These are phyloP conservation scores for Dioctria rufipes DNA, from an alignment of 2,888 invertebrate genomes.

Conservation along the genomic window DNA sequence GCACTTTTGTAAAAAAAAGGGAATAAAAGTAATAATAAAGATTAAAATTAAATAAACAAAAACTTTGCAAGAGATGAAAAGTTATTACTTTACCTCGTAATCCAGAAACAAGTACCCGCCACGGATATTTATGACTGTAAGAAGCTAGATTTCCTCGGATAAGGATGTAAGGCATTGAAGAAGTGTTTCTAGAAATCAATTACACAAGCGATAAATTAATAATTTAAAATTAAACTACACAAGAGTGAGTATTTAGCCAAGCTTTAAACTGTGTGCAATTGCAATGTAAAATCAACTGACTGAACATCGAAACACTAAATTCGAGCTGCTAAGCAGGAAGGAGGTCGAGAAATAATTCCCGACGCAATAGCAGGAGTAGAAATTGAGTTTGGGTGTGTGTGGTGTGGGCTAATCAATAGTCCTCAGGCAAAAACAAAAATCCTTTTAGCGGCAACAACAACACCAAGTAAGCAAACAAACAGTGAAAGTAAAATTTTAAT, in stretches of 20 bases:
- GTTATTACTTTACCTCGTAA: constrained; percentile 79
- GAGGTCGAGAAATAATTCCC: not conserved
- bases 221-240: constrained; percentile 16
- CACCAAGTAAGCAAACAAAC: not conserved
- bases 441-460: not conserved
- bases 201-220: constrained; percentile 36
- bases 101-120: constrained; percentile 90
- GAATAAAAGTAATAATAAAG: too few relatives aligned
- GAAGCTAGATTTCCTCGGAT: constrained; percentile 91
- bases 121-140: constrained; percentile 88
- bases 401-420: constrained; percentile 20
- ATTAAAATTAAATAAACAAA: not conserved
- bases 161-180: constrained; percentile 89
- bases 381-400: not conserved
- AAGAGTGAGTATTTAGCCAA: not conserved
- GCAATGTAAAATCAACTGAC: constrained; percentile 12
- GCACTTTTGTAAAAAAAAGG: not conserved
- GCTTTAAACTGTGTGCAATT: not conserved
- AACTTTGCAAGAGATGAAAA: not conserved
- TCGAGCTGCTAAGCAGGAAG: not conserved
- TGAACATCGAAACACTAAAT: not conserved
- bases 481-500: constrained; percentile 22
- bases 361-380: too few relatives aligned
- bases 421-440: not conserved
- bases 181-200: constrained; percentile 40